Conservation (phyloP, 1,140 invertebrate genomes). For the Macrotrachela quadricornifera region DNA sequence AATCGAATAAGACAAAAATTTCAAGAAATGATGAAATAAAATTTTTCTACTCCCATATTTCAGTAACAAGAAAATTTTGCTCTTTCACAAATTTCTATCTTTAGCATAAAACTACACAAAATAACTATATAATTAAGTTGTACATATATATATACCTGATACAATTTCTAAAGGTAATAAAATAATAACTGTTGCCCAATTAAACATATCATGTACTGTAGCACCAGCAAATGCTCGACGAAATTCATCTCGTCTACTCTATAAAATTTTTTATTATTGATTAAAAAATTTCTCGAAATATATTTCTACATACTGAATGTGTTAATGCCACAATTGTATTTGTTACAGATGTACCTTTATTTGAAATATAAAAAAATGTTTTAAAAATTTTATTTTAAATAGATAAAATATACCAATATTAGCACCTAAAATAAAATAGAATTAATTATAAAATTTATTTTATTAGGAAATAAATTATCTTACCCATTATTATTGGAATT, state of each 20-base stretch:
- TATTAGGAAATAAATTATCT: constrained; percentile 28
- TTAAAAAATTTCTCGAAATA: neutral
- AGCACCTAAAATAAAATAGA: too few species aligned
- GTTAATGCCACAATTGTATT: constrained; percentile 38
- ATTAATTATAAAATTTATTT: too few species aligned
- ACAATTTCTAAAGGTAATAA: constrained; percentile 32
- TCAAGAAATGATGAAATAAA: too few species aligned
- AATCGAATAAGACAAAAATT: too few species aligned
- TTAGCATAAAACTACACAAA: neutral
- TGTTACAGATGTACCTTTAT: constrained; percentile 41
- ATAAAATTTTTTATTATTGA: neutral
- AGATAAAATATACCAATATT: too few species aligned
- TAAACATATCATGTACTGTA: constrained; percentile 40
- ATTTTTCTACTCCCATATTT: too few species aligned
- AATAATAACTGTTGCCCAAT: constrained; percentile 34
- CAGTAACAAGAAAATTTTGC: too few species aligned
- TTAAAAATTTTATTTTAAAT: too few species aligned
- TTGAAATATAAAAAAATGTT: constrained; percentile 15
- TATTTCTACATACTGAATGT: neutral
- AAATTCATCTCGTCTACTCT: constrained; percentile 17
- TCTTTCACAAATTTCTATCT: neutral
- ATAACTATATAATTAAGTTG: neutral
- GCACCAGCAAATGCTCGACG: constrained; percentile 37
- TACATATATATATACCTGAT: constrained; percentile 16
- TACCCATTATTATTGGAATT: constrained; percentile 41